phyloP scores from a whole-genome alignment of 2,888 invertebrate species.

The Xiphydria camelus region DNA sequence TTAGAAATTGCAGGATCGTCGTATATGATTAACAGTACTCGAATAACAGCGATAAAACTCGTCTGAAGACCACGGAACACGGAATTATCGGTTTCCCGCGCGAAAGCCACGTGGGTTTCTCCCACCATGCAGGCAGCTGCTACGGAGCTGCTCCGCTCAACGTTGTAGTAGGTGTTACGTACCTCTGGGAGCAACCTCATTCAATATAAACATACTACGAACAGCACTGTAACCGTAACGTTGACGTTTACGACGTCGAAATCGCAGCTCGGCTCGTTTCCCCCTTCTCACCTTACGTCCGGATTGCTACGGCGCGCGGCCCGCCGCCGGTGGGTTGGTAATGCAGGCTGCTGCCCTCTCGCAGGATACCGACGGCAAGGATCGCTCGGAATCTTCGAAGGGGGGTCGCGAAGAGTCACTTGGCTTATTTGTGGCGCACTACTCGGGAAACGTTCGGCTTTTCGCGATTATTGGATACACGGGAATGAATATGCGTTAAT shows the following conservation, averaged over 20 bases:
- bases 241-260: slow-evolving; percentile 59
- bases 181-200: slow-evolving; percentile 58
- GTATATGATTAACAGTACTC: no score
- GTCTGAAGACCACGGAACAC: no score
- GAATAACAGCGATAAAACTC: no score
- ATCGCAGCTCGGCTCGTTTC: slow-evolving; percentile 58
- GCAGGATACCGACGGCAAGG: background rate
- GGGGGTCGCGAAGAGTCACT: no score
- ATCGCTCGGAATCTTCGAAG: no score
- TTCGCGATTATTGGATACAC: no score
- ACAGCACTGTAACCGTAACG: slow-evolving; percentile 59
- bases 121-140: slow-evolving; percentile 23
- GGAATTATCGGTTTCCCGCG: slow-evolving; percentile 47
- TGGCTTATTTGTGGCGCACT: no score
- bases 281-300: slow-evolving; percentile 30
- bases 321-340: slow-evolving; percentile 8
- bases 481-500: no score
- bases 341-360: slow-evolving; percentile 1
- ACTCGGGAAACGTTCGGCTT: no score
- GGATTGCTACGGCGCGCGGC: slow-evolving; percentile 2
- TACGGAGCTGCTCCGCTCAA: slow-evolving; percentile 15
- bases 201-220: slow-evolving; percentile 57
- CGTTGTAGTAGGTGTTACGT: slow-evolving; percentile 52
- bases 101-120: slow-evolving; percentile 48
- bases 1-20: no score